Evolutionary conservation across 2,888 invertebrate genomes (phyloP).

Genomic region (Beris chalybata): DNA sequence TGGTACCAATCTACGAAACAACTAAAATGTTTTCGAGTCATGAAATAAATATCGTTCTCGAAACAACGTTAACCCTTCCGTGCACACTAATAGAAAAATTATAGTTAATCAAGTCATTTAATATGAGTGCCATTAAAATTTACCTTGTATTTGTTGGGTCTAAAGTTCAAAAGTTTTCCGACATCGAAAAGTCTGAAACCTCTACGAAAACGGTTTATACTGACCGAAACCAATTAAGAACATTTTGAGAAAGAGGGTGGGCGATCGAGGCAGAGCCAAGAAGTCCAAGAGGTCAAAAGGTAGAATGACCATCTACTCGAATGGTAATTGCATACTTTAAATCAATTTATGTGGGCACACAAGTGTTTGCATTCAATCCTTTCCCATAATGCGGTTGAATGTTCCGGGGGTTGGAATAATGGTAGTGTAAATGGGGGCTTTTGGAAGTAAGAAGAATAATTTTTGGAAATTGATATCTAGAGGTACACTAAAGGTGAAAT

Average conservation of each 20-base stretch:
- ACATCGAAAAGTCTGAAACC: constrained; percentile 15
- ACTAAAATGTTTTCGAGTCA: too few species aligned
- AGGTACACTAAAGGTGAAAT: too few species aligned
- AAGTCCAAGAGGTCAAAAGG: constrained; percentile 33
- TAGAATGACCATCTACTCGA: constrained; percentile 37
- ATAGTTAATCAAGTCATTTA: constrained; percentile 29
- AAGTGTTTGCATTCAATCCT: constrained; percentile 38
- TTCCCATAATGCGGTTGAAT: constrained; percentile 34
- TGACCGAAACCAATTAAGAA: constrained; percentile 35
- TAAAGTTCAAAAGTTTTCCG: constrained; percentile 22
- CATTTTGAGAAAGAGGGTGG: neutral
- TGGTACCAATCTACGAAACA: too few species aligned
- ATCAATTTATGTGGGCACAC: constrained; percentile 38
- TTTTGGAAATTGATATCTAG: too few species aligned
- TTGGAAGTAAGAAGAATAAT: too few species aligned
- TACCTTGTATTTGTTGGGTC: neutral
- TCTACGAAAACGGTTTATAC: constrained; percentile 15
- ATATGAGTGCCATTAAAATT: constrained; percentile 17
- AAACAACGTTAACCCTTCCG: constrained; percentile 8
- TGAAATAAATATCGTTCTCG: too few species aligned
- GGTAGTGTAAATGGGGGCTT: too few species aligned
- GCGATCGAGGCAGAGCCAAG: neutral
- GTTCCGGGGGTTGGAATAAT: too few species aligned
- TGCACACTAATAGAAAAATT: constrained; percentile 26
- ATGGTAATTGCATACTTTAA: constrained; percentile 39